Base-by-base conservation (phyloP, 2,888 invertebrate species). In the Ophion slaviceki region DNA sequence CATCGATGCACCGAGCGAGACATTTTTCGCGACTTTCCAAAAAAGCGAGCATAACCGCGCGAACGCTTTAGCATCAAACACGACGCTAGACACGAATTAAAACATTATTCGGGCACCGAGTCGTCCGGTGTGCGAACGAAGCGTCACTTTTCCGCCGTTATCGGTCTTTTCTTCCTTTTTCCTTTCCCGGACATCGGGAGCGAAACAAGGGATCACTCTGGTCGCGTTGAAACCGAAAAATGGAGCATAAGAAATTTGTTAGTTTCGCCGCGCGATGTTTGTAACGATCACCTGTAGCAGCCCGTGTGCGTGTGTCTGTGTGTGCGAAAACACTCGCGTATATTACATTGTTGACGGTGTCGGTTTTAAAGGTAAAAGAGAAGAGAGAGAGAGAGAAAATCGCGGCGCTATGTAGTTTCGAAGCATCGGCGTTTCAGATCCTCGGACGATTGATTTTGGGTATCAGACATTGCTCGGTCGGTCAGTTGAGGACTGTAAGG, bases 251-350 rank as follows among this genome's bases (percentile, higher is more conserved):
- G 20, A 59, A 40, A 61, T 70, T 20, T 8, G 45, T 24, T 32
- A 17, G 32, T 32, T 62, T 61, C 32, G 11, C n/a, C n/a, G 24
- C 32, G 32, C 53, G 28, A 1, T 28, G 47, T 78, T 70, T 68
- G 4, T 68, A 59, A 79, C 40, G 40, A 75, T 85, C 84, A 85
- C 68, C 68, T 81, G 74, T 78, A 72, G 72, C 80, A 74, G 77
- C 1, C 3, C 47, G 47, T 47, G 14, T 14, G 14, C 10, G 47
- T 47, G 47, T 47, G 14, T 14, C 14, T 47, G 47, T 47, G 47
- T 47, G 47, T 47, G 47, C 47, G 47, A 11, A 14, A 47, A 47
- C 14, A 47, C 47, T 47, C 47, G 47, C 14, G 47, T 47, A 47
- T 47, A 47, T 47, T 47, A 47, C 47, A 47, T 47, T 47, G 47